Conservation (phyloP, 2,888 invertebrate species). For the Tenthredo notha region DNA sequence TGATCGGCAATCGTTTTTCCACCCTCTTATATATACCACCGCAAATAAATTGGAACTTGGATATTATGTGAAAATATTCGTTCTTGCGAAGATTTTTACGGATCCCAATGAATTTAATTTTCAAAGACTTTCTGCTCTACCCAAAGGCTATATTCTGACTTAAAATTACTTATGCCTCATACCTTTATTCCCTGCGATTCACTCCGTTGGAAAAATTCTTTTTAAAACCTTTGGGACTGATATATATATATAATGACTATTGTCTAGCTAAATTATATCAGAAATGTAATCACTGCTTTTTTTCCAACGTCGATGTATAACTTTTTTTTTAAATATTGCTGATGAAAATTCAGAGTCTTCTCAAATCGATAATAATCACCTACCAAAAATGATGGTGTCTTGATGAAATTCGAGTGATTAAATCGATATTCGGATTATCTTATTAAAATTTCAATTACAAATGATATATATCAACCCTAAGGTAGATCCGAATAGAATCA, state of each 20-base stretch:
- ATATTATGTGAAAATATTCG: slow-evolving; percentile 38
- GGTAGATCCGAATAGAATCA: neutral
- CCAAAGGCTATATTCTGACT: slow-evolving; percentile 1
- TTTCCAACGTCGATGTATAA: neutral
- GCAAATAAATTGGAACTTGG: slow-evolving; percentile 22
- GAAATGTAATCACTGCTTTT: neutral
- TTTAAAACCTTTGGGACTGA: neutral
- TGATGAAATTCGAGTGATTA: neutral
- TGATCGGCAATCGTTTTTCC: neutral
- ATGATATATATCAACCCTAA: neutral
- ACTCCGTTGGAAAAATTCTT: neutral
- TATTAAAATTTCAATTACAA: slow-evolving; percentile 12
- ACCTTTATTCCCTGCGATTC: neutral
- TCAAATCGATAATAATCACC: neutral
- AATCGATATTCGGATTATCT: neutral
- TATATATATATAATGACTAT: neutral
- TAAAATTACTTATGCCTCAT: neutral
- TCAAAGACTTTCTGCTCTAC: neutral
- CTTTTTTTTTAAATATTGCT: neutral
- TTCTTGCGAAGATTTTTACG: neutral
- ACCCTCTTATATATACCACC: neutral
- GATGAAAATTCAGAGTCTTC: neutral
- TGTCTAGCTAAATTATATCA: neutral
- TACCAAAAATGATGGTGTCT: neutral
- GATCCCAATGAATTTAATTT: slow-evolving; percentile 15